Evolutionary conservation across 2,113 vertebrate genomes (phyloP), one percentile per base, ranked within the genome.

Genomic region (Falco punctatus): DNA sequence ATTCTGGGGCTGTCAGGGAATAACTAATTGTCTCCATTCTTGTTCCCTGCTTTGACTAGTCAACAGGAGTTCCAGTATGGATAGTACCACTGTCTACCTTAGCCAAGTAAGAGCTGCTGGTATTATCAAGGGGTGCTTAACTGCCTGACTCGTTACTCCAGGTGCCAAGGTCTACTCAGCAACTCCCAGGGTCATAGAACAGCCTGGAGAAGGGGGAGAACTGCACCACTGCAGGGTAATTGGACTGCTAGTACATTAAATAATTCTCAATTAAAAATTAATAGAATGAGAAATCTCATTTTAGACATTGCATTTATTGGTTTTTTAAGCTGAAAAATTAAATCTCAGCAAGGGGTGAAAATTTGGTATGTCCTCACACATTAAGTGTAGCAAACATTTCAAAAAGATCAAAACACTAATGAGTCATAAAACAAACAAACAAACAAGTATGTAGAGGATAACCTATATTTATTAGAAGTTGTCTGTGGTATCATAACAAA

Each of bases 311-410:
- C 59, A 73, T 71, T 61, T 64, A 90, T 81, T 42, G 7, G 57
- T 92, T 77, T 38, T 71, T 92, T 81, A 67, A 61, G 27, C 11
- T 84, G 48, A 94, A 94, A 94, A 92, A 88, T 90, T 90, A 94
- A 83, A 59, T 54, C 51, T 74, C 38, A 80, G 8, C 23, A 65
- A 38, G 13, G 88, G 11, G 24, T 35, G 32, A 32, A 79, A 35
- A 38, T 81, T 78, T 1, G 0, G 74, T 78, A 46, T 70, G 7
- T 52, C 51, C 30, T 91, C 38, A n/a, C 22, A 58, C 22, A 46
- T 24, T 51, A 19, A 27, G 10, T 49, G 24, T 54, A 80, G 44
- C 22, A 72, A 86, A 85, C 30, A 14, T 95, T 90, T 81, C 17
- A 20, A 42, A 69, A 87, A 55, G 7, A 85, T 73, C 30, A 49